A percentile compares a stretch with the other conserved stretches of the same genome.
phyloP scores from a whole-genome alignment of 2,113 vertebrate genomes.

The Tragelaphus imberbis region DNA sequence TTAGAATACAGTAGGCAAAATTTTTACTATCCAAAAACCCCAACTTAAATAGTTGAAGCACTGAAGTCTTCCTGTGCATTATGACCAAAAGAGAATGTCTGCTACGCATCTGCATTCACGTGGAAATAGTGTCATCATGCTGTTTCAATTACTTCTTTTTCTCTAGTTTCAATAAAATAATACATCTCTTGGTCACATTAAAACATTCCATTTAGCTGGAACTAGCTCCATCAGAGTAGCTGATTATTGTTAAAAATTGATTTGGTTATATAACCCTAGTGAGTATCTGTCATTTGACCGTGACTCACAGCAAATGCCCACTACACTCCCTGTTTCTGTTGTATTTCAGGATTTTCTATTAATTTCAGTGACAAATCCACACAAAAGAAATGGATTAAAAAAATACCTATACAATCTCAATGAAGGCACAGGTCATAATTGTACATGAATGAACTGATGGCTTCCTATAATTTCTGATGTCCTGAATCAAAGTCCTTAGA shows the following conservation, averaged over 20 bases:
- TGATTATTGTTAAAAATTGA: constrained; percentile 52
- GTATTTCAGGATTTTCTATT: constrained; percentile 58
- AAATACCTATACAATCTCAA: not conserved
- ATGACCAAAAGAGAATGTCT: not conserved
- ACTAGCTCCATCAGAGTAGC: not conserved
- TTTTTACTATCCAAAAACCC: not conserved
- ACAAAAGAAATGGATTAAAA: constrained; percentile 11
- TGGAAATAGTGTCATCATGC: not conserved
- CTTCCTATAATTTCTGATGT: constrained; percentile 22
- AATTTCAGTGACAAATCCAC: not conserved
- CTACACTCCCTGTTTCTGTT: constrained; percentile 5
- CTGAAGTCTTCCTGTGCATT: not conserved
- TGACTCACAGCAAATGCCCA: not conserved
- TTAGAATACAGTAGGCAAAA: not conserved
- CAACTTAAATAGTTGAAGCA: not conserved
- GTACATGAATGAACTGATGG: not conserved
- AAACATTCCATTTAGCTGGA: constrained; percentile 28
- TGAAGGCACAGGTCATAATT: not conserved
- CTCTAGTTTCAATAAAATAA: constrained; percentile 24
- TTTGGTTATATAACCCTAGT: not conserved
- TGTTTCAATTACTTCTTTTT: constrained; percentile 8
- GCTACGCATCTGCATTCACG: not conserved
- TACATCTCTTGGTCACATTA: not conserved
- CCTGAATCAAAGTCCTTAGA: constrained; percentile 55
- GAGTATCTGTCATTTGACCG: not conserved